Percentiles rank a stretch among this genome's conserved stretches.
phyloP scores from a whole-genome alignment of 2,797 vertebrate genomes.

The Etheostoma nigrum region DNA sequence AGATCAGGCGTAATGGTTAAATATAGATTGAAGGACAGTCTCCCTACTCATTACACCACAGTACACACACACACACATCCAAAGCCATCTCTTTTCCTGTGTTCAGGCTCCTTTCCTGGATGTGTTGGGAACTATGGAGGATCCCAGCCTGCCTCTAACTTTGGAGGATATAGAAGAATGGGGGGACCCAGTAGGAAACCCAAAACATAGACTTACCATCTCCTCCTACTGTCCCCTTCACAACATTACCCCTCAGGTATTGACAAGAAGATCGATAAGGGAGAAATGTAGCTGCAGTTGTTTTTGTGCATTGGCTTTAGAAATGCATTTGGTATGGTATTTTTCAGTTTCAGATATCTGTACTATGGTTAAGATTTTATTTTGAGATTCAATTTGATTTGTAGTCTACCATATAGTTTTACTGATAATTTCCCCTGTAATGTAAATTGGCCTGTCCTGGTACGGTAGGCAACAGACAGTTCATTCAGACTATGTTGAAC shows the following conservation, averaged over 20 bases:
- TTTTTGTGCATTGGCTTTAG: background rate
- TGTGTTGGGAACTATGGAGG: constrained; percentile 92
- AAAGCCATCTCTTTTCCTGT: background rate
- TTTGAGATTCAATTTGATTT: background rate
- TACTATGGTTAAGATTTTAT: background rate
- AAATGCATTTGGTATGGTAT: background rate
- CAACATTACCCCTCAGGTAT: constrained; percentile 95
- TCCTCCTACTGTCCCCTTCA: constrained; percentile 93
- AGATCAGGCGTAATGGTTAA: background rate
- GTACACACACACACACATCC: background rate
- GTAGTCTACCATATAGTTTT: background rate
- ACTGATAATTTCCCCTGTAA: background rate
- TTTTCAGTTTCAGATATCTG: background rate
- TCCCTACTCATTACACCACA: background rate
- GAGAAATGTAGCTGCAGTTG: background rate
- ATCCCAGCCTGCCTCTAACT: constrained; percentile 90
- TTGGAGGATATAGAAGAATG: constrained; percentile 95
- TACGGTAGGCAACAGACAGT: background rate
- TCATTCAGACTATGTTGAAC: background rate
- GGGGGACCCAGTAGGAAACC: constrained; percentile 90
- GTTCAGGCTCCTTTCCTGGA: constrained; percentile 94
- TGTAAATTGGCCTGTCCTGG: background rate
- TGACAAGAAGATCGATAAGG: background rate
- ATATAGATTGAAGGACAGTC: background rate
- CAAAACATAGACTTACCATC: constrained; percentile 86